A percentile compares a stretch with the other conserved stretches of the same genome.
Evolutionary conservation across 2,113 vertebrate species (phyloP).

Genomic region (Chaetura pelagica): DNA sequence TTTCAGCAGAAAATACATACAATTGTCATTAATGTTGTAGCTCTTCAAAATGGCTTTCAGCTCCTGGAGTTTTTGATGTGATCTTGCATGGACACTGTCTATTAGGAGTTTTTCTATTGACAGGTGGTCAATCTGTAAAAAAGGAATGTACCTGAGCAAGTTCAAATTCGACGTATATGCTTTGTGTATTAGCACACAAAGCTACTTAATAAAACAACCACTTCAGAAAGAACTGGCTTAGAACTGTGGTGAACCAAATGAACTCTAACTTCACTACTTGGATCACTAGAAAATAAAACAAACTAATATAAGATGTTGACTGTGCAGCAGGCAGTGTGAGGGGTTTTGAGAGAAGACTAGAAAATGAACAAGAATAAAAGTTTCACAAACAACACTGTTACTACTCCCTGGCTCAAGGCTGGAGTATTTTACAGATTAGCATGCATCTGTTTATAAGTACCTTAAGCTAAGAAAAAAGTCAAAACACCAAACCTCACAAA

Average conservation of each 20-base stretch:
- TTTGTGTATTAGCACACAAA: neutral
- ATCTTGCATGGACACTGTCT: slow-evolving; percentile 95
- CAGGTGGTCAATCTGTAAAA: slow-evolving; percentile 92
- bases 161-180: neutral
- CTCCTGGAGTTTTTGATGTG: slow-evolving; percentile 97
- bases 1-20: slow-evolving; percentile 78
- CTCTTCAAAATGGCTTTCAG: slow-evolving; percentile 93
- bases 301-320: neutral
- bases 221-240: neutral
- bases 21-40: slow-evolving; percentile 91
- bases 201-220: neutral
- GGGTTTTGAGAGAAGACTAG: neutral
- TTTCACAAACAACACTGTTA: neutral
- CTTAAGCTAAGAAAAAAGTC: neutral
- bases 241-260: neutral
- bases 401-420: neutral
- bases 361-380: neutral
- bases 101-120: slow-evolving; percentile 98
- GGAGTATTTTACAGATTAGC: neutral
- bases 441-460: neutral
- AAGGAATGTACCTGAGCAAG: neutral
- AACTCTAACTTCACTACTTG: neutral
- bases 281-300: neutral
- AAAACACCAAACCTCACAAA: too few relatives aligned
- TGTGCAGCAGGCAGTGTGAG: neutral